Conservation (phyloP, 2,113 vertebrate species). For the Nibea albiflora region DNA sequence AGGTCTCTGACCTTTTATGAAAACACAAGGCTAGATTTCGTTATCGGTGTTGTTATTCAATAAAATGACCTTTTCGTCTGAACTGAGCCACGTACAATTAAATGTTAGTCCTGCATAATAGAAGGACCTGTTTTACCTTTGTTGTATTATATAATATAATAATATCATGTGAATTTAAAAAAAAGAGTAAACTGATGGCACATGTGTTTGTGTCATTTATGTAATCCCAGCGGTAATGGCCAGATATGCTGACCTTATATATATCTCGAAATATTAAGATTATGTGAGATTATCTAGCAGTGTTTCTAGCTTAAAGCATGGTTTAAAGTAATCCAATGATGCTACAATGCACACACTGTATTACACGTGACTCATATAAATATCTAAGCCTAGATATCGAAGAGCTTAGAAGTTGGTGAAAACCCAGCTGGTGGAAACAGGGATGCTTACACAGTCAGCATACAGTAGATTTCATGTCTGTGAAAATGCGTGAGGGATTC, state of each 20-base stretch:
- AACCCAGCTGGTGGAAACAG: conserved; percentile 45
- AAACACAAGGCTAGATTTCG: conserved; percentile 24
- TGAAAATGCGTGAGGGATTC: conserved; percentile 18
- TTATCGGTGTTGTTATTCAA: conserved; percentile 39
- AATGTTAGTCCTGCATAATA: conserved; percentile 19
- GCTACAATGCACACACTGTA: conserved; percentile 34
- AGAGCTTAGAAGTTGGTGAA: conserved; percentile 53
- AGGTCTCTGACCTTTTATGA: conserved; percentile 73
- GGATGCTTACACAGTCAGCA: conserved; percentile 10
- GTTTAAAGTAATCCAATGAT: conserved; percentile 64
- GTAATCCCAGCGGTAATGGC: conserved; percentile 42
- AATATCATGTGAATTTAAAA: neutral
- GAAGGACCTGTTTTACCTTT: conserved; percentile 7
- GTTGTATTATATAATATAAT: neutral
- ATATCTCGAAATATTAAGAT: conserved; percentile 51
- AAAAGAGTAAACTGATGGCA: neutral
- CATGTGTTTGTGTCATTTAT: neutral
- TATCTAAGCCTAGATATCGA: conserved; percentile 56
- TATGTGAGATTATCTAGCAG: conserved; percentile 53
- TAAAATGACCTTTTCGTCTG: conserved; percentile 30
- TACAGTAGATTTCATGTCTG: conserved; percentile 14
- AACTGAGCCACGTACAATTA: conserved; percentile 3
- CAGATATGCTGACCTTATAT: conserved; percentile 22
- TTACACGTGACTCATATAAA: conserved; percentile 51
- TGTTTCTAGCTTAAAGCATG: conserved; percentile 33